Conservation (phyloP, 2,888 invertebrate genomes). For the Ashinkailepas kermadecensis region DNA sequence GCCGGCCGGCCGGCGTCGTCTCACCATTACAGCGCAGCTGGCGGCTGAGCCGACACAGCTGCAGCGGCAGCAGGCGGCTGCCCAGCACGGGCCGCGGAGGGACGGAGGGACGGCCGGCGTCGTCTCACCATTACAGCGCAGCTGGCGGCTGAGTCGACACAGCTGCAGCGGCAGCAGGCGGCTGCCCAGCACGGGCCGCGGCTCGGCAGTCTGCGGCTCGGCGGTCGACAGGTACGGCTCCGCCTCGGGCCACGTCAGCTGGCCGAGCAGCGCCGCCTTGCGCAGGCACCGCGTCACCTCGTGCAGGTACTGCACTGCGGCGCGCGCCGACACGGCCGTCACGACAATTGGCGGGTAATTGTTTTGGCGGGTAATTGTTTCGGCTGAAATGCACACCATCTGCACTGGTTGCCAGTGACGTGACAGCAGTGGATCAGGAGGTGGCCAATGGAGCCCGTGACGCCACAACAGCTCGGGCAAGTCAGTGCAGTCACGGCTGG, state of each 20-base stretch:
- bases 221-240: conserved; percentile 36
- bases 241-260: conserved; percentile 56
- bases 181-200: background rate
- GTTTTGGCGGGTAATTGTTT: background rate
- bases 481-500: no score
- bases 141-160: background rate
- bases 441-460: no score
- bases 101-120: no score
- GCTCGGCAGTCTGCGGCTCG: background rate
- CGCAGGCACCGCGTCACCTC: conserved; percentile 62
- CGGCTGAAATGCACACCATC: background rate
- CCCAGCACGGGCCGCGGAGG: no score
- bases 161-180: conserved; percentile 13
- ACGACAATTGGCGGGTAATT: background rate
- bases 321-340: background rate
- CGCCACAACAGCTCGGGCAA: no score
- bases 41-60: no score
- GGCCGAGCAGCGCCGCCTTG: conserved; percentile 77
- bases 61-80: no score
- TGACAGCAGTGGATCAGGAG: no score
- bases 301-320: conserved; percentile 50
- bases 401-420: background rate
- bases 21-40: no score
- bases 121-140: no score
- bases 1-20: no score